Evolutionary conservation across 2,113 vertebrate genomes (phyloP), one percentile per base, ranked within the genome.

Genomic region (Hippolais icterina): DNA sequence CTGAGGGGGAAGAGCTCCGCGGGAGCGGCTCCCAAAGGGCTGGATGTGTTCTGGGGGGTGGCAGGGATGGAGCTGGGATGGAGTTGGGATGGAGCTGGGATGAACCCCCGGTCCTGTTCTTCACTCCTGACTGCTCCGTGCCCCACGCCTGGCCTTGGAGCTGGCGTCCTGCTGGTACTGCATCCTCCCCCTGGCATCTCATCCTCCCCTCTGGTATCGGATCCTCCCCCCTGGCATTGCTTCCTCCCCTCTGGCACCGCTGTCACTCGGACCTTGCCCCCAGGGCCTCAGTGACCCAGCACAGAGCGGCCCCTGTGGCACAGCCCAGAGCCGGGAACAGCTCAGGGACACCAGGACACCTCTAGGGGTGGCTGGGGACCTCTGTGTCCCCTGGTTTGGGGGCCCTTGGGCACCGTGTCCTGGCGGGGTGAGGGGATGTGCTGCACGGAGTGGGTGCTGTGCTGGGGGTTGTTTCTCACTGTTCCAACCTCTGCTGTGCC

Each of bases 71-170:
- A 39, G 80, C 14, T 0, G 5, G 69, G 46, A 50, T 15, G 84
- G 3, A 39, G 80, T 12, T 0, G 5, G 69, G 46, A 50, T 2
- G 1, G 47, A 56, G 31, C 42, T 29, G 2, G n/a, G 44, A 4
- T 15, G 2, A 14, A 78, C 6, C 11, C 41, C 1, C 19, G 39
- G 17, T 44, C 27, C 24, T 11, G 1, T 23, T 23, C 16, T 7
- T 11, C 3, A 0, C 28, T 64, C 31, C 71, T 0, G 0, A 0
- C 25, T 14, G 59, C 44, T 44, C 68, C 23, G 0, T 10, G 52
- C 3, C 83, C 76, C 56, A 28, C 14, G 66, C 60, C 2, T 23
- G 90, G 41, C 50, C 87, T 78, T 52, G 75, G 31, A 28, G 39
- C 83, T 3, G 56, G 16, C 6, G 33, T 6, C 31, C 25, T 16